Base-by-base conservation (phyloP, 2,888 invertebrate genomes). In the Limulus polyphemus region DNA sequence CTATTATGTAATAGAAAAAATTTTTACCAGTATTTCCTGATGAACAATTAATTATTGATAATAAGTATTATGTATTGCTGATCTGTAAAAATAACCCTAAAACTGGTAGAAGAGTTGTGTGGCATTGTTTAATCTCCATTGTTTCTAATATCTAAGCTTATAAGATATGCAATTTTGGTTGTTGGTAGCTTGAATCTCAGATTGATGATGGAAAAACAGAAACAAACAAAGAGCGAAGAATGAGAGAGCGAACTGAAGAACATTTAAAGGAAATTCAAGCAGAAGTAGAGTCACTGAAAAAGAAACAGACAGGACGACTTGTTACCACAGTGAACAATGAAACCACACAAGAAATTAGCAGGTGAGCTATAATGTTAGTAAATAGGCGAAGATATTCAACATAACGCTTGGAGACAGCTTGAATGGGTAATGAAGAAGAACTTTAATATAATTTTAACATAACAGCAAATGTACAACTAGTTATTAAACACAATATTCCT, bases 121-220 rank as follows among this genome's bases (percentile, higher is more conserved):
- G 13, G 46, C 55, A 16, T 11, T 14, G 48, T 60, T 60, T 51
- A 59, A n/a, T 54, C 11, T 11, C n/a, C 16, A 62, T 52, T 46
- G 11, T 57, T 14, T 59, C 11, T 46, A 9, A 58, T 57, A 17
- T 59, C 11, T n/a, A 51, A n/a, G 13, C 54, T 16, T 12, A 16
- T 58, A 14, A 51, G 13, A 14, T n/a, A 0, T 14, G 57, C 12
- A 32, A 3, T 47, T 58, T 17, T 49, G 32, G 11, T 14, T 62
- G 13, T 47, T 62, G 68, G 11, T 68, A 77, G 77, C 77, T 94
- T 16, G 93, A 94, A 75, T 86, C 88, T 7, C 79, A 90, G 51
- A 82, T 92, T 0, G 94, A 93, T 70, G 90, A 94, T 71, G 88
- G 89, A 1, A 82, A 89, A 69, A 84, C 87, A 0, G 94, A 94